Percentiles rank a stretch among this genome's conserved stretches.
phyloP scores from a whole-genome alignment of 2,888 invertebrate species.

The Argyra leucocephala region DNA sequence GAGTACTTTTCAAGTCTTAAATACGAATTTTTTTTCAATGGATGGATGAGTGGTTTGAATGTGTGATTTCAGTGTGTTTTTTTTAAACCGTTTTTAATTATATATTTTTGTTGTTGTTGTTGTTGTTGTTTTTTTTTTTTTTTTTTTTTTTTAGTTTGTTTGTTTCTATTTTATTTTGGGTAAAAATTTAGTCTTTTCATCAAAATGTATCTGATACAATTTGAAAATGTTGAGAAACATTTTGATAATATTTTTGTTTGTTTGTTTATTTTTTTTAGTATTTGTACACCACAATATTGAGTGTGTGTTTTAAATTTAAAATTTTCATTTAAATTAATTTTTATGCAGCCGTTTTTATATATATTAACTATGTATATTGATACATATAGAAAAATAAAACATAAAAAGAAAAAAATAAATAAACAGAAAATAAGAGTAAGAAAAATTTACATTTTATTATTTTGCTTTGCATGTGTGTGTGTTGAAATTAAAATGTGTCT shows the following conservation, averaged over 20 bases:
- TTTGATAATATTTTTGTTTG: background rate
- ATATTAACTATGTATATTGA: background rate
- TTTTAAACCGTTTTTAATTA: background rate
- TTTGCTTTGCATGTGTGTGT: background rate
- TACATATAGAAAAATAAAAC: background rate
- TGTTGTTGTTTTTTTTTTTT: background rate
- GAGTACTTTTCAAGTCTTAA: conserved; percentile 44
- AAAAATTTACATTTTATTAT: background rate
- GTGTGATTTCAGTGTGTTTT: background rate
- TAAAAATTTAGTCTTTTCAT: background rate
- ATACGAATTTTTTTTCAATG: conserved; percentile 30
- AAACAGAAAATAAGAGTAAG: background rate
- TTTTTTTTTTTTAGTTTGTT: background rate
- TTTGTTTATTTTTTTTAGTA: no score
- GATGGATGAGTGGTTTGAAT: background rate
- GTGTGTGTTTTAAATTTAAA: background rate
- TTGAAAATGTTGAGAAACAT: conserved; percentile 3
- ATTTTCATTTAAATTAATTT: background rate
- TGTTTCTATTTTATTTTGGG: background rate
- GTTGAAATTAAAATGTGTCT: background rate
- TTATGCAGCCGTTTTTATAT: background rate
- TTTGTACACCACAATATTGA: no score
- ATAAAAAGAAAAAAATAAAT: background rate
- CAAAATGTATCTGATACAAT: conserved; percentile 1
- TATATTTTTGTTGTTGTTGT: background rate